Conservation (phyloP, 2,797 vertebrate species). For the Anabas testudineus region DNA sequence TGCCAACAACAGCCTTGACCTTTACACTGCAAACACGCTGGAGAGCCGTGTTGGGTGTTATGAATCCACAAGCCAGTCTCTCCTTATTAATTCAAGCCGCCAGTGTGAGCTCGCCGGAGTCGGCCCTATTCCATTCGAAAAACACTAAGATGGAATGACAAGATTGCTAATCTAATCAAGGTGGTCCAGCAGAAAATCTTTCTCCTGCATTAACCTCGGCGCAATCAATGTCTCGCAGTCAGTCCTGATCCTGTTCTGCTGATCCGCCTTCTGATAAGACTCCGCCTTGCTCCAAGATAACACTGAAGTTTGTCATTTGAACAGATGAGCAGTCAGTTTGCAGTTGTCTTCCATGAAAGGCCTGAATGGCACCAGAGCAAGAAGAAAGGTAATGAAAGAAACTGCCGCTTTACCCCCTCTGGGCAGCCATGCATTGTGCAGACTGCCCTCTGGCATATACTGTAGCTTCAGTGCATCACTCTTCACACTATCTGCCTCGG, state of each 20-base stretch:
- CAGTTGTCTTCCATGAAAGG: constrained; percentile 4
- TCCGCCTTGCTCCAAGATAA: neutral
- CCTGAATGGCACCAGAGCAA: constrained; percentile 7
- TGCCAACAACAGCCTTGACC: constrained; percentile 58
- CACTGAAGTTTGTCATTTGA: constrained; percentile 21
- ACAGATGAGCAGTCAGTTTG: neutral
- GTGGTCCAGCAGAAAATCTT: constrained; percentile 18
- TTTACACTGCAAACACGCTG: constrained; percentile 54
- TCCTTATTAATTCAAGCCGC: constrained; percentile 47
- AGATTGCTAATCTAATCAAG: constrained; percentile 51
- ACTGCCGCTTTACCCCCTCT: constrained; percentile 18
- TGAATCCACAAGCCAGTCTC: constrained; percentile 47
- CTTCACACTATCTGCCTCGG: constrained; percentile 13
- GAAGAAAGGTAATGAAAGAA: constrained; percentile 18
- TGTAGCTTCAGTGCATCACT: constrained; percentile 6
- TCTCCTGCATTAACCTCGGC: constrained; percentile 25
- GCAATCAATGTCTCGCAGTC: constrained; percentile 14
- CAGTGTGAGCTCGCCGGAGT: constrained; percentile 27
- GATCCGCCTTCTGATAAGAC: constrained; percentile 24
- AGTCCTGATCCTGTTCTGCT: constrained; percentile 9
- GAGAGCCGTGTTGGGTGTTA: constrained; percentile 33
- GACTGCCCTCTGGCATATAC: constrained; percentile 13
- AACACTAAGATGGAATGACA: constrained; percentile 31
- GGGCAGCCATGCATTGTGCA: constrained; percentile 29
- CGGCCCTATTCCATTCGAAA: constrained; percentile 20